phyloP scores from a whole-genome alignment of 2,888 invertebrate genomes.

The Aphodius sticticus region DNA sequence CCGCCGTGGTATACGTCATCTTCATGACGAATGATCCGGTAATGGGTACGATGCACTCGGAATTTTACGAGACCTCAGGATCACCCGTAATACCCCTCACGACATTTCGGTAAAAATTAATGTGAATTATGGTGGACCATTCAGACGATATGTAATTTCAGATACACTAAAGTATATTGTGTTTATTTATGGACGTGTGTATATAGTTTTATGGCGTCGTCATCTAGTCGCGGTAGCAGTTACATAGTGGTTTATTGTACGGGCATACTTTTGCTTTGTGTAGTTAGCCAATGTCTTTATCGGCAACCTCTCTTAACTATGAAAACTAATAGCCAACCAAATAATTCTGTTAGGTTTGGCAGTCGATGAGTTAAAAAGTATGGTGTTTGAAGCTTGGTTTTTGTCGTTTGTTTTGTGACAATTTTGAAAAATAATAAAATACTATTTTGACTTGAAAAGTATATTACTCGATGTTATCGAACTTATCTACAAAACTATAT shows the following conservation, averaged over 20 bases:
- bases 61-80: conserved; percentile 20
- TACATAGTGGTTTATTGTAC: not conserved
- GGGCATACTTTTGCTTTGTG: not conserved
- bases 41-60: conserved; percentile 36
- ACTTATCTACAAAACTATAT: too few species aligned
- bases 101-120: not conserved
- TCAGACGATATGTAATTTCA: conserved; percentile 4
- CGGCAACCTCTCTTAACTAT: too few species aligned
- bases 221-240: not conserved
- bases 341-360: too few species aligned
- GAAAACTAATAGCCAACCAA: too few species aligned
- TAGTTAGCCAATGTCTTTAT: not conserved
- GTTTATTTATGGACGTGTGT: not conserved
- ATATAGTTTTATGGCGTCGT: conserved; percentile 4
- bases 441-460: too few species aligned
- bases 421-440: too few species aligned
- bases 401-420: too few species aligned
- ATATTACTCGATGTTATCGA: too few species aligned
- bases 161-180: conserved; percentile 4
- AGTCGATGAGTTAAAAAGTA: too few species aligned
- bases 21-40: conserved; percentile 37
- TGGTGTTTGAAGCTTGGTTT: too few species aligned
- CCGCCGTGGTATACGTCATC: conserved; percentile 32
- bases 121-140: not conserved
- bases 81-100: conserved; percentile 12